Conservation (phyloP, 2,797 vertebrate genomes). For the Cichlasoma orientale region DNA sequence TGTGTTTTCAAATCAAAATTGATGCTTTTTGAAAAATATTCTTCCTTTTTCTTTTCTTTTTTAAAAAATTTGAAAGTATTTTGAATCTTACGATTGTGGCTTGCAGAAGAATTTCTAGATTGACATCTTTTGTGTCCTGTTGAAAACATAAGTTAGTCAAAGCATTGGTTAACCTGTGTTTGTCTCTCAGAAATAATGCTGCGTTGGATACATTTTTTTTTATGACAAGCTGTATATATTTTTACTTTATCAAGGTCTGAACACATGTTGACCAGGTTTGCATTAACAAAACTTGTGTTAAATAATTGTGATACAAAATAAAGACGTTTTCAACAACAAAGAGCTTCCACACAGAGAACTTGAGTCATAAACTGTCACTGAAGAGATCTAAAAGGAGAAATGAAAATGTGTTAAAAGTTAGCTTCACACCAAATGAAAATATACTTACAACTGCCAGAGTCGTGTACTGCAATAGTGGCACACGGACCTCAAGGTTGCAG, state of each 20-base stretch:
- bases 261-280: background rate
- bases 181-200: no score
- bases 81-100: conserved; percentile 61
- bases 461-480: conserved; percentile 70
- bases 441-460: conserved; percentile 76
- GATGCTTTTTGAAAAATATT: background rate
- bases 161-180: background rate
- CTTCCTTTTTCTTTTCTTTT: background rate
- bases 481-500: conserved; percentile 45
- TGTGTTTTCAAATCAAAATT: conserved; percentile 30
- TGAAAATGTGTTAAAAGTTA: background rate
- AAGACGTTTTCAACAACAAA: background rate
- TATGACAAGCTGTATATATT: no score
- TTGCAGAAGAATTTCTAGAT: conserved; percentile 54
- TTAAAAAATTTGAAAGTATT: background rate
- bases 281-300: no score
- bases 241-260: background rate
- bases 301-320: no score
- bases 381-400: background rate
- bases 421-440: background rate
- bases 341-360: background rate
- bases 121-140: conserved; percentile 74
- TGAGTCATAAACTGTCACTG: background rate
- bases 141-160: background rate
- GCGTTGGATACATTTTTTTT: background rate